phyloP scores from a whole-genome alignment of 2,797 vertebrate genomes.

The Anomalospiza imberbis region DNA sequence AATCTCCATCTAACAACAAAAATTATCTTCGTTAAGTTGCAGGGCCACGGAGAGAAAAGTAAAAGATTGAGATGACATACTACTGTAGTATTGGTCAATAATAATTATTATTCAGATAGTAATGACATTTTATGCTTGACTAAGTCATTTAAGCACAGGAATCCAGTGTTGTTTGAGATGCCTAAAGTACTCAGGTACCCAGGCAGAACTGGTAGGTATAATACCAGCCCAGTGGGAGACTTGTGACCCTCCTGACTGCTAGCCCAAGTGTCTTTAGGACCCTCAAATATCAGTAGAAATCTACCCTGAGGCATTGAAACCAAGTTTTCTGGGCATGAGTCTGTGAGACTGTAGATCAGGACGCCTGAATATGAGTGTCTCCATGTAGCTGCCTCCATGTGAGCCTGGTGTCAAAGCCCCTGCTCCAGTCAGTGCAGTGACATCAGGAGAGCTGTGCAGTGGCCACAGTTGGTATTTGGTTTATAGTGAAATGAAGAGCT shows the following conservation, averaged over 20 bases:
- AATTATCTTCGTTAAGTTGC: not conserved
- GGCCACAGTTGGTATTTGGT: not conserved
- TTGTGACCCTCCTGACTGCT: not conserved
- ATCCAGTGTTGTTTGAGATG: not conserved
- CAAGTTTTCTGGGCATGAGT: not conserved
- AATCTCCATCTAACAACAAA: not conserved
- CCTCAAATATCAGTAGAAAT: not conserved
- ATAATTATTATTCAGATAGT: not conserved
- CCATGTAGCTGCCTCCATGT: not conserved
- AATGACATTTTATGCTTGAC: not conserved
- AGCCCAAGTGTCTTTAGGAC: not conserved
- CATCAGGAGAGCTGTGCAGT: not conserved
- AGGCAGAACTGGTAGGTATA: not conserved
- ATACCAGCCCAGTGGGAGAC: not conserved
- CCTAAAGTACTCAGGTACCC: not conserved
- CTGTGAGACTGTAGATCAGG: not conserved
- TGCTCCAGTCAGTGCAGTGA: not conserved
- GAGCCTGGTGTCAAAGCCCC: not conserved
- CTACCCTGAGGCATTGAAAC: not conserved
- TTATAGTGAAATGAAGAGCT: not conserved
- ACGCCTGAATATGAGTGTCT: not conserved
- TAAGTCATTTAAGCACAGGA: not conserved
- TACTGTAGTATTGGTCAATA: not conserved
- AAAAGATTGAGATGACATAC: not conserved
- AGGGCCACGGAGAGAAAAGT: not conserved